Percentiles rank a stretch among this genome's conserved stretches.
phyloP scores from a whole-genome alignment of 2,888 invertebrate species.

The Mellilla xanthometata region DNA sequence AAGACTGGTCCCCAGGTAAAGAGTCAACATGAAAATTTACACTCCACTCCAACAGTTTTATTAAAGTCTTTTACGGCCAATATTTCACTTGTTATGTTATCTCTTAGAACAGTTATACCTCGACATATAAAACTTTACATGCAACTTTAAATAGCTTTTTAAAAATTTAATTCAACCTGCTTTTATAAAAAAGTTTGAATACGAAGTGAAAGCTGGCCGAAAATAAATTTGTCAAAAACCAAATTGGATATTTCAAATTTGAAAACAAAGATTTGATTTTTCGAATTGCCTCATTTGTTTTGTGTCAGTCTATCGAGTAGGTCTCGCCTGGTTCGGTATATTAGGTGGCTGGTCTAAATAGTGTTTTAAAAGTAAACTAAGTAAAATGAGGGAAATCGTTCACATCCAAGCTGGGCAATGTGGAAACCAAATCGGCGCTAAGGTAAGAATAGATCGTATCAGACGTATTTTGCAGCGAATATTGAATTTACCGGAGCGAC shows the following conservation, averaged over 20 bases:
- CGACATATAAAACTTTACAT: not conserved
- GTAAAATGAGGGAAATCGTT: slow-evolving; percentile 89
- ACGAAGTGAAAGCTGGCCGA: not conserved
- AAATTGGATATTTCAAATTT: slow-evolving; percentile 12
- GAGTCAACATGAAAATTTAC: slow-evolving; percentile 14
- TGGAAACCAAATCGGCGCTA: slow-evolving; percentile 82
- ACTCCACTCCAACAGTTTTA: slow-evolving; percentile 12
- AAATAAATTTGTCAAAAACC: not conserved
- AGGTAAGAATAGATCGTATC: slow-evolving; percentile 58
- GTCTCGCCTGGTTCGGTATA: slow-evolving; percentile 42
- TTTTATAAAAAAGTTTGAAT: not conserved
- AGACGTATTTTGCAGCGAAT: too few relatives aligned
- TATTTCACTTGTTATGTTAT: slow-evolving; percentile 10
- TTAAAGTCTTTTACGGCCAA: slow-evolving; percentile 16
- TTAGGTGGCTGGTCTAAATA: slow-evolving; percentile 34
- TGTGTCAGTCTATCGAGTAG: slow-evolving; percentile 54
- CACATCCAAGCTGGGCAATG: slow-evolving; percentile 92
- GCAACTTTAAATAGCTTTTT: not conserved
- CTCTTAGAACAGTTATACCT: not conserved
- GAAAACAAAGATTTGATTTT: slow-evolving; percentile 15
- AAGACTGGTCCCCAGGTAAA: slow-evolving; percentile 4
- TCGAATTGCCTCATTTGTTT: slow-evolving; percentile 54
- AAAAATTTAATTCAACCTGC: not conserved
- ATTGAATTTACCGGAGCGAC: too few relatives aligned
- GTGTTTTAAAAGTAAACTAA: slow-evolving; percentile 46